phyloP scores from a whole-genome alignment of 2,113 vertebrate genomes.

The Todiramphus chloris region DNA sequence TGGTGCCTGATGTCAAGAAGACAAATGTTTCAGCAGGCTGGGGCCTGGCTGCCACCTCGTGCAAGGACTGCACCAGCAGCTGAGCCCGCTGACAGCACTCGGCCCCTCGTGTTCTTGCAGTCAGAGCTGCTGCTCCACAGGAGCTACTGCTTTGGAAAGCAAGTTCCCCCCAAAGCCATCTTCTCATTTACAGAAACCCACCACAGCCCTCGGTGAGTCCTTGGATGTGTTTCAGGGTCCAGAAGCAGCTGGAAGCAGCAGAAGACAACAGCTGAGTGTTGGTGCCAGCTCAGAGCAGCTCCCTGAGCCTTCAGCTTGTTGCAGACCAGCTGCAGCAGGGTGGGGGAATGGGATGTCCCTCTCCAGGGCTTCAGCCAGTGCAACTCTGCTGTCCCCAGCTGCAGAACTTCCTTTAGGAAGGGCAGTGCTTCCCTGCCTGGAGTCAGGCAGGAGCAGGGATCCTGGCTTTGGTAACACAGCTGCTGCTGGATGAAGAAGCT shows the following conservation, averaged over 20 bases:
- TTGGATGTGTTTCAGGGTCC: rapidly evolving
- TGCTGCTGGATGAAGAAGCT: not conserved
- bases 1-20: not conserved
- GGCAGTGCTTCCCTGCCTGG: not conserved
- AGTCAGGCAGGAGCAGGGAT: rapidly evolving
- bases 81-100: not conserved
- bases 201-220: not conserved
- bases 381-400: no score
- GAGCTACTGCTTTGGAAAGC: no score
- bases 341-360: no score
- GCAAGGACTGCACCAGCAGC: not conserved
- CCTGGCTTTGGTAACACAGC: not conserved
- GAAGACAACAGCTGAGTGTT: rapidly evolving
- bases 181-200: rapidly evolving
- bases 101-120: rapidly evolving
- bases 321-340: not conserved
- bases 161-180: not conserved
- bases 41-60: not conserved
- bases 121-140: not conserved
- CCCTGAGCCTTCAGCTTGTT: not conserved
- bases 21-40: not conserved
- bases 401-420: not conserved
- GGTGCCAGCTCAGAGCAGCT: not conserved
- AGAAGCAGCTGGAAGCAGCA: not conserved
- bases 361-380: not conserved